A percentile compares a stretch with the other conserved stretches of the same genome.
phyloP scores from a whole-genome alignment of 1,140 invertebrate species.

The Drosophila murphyi region DNA sequence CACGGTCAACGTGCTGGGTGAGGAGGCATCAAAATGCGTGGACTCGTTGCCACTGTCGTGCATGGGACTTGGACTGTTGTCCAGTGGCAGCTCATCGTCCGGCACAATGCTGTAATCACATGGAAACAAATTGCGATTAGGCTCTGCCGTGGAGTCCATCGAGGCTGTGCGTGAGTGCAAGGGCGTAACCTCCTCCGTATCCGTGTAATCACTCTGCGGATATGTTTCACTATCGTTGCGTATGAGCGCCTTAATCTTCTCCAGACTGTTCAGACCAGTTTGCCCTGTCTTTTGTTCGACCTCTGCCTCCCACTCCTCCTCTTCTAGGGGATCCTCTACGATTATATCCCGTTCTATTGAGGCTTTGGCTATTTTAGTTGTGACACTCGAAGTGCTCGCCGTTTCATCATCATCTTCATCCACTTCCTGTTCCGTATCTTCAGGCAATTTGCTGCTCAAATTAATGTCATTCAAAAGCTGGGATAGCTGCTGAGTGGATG shows the following conservation, averaged over 20 bases:
- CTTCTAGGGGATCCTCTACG: constrained; percentile 42
- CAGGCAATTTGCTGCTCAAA: constrained; percentile 31
- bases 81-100: constrained; percentile 73
- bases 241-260: constrained; percentile 71
- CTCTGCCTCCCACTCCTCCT: constrained; percentile 18
- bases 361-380: constrained; percentile 71
- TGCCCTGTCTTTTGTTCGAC: constrained; percentile 9
- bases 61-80: constrained; percentile 64
- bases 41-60: constrained; percentile 65
- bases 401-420: constrained; percentile 67
- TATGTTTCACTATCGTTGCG: constrained; percentile 74
- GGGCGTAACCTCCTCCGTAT: constrained; percentile 52
- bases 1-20: constrained; percentile 43
- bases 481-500: constrained; percentile 53
- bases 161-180: constrained; percentile 73
- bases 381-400: constrained; percentile 66
- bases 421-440: constrained; percentile 41
- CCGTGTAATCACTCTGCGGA: constrained; percentile 72
- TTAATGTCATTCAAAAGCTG: constrained; percentile 62
- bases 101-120: constrained; percentile 74
- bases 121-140: constrained; percentile 32
- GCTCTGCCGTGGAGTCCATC: constrained; percentile 54
- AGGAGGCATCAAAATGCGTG: constrained; percentile 4
- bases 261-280: constrained; percentile 39
- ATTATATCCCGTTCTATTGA: constrained; percentile 71